Evolutionary conservation across 2,797 vertebrate genomes (phyloP), one percentile per base, ranked within the genome.

Genomic region (Oophaga sylvatica): DNA sequence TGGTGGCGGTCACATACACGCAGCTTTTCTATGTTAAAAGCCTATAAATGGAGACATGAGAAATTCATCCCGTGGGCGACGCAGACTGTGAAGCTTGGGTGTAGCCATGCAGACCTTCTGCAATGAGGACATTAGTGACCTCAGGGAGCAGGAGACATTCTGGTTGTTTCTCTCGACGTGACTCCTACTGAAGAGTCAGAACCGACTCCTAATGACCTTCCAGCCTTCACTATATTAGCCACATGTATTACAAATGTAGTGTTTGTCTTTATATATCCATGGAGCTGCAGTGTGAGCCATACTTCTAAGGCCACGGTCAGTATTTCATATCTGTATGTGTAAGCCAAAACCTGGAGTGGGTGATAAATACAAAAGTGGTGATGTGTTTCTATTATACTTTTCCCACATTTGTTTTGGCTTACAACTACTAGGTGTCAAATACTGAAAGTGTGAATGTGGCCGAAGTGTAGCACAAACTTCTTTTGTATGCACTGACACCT

Each of bases 61-160:
- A 45, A 68, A 57, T 79, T 0, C 5, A 15, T 35, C 20, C 84
- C 22, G 31, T 65, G 65, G 45, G 79, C 57, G 45, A 56, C 15
- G 73, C 26, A 60, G 67, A 22, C 57, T 45, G 26, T 26, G 48
- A 57, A 53, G 5, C 12, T 71, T 80, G 77, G 84, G 84, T 86
- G 84, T 59, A 26, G 57, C 76, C 19, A 19, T 45, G 31, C 76
- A 88, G 81, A 84, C 65, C 20, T 88, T 53, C 67, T 83, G 65
- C 77, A 73, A 80, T 80, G 10, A n/a, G 15, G 13, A 59, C 80
- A 59, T 68, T 15, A 15, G 29, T 80, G 20, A 67, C 59, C 48
- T 9, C 77, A n/a, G 16, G 62, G 70, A 81, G 35, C 31, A 17
- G 63, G 19, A 15, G 53, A 86, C 62, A 45, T 31, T 22, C 60